Evolutionary conservation across 1,140 invertebrate genomes (phyloP), one percentile per base, ranked within the genome.

Genomic region (Drosophila gunungcola): DNA sequence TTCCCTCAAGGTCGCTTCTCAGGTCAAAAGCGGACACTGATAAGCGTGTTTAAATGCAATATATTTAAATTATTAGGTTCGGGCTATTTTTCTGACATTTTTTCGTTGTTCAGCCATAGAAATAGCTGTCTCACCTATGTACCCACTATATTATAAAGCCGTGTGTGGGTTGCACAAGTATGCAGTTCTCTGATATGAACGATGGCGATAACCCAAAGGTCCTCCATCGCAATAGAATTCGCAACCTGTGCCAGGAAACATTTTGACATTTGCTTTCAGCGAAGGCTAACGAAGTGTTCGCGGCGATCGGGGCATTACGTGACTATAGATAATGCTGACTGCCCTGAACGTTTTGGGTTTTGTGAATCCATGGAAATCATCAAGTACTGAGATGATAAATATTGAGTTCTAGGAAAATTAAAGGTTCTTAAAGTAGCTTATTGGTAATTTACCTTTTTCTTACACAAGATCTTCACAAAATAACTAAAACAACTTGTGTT

Each of bases 181-280:
- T 74, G 72, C 72, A 74, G 42, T 42, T 53, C 55, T 73, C 46
- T 73, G 72, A 76, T 77, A 68, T 60, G 74, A 42, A 57, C 32
- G 16, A 27, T 25, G 42, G 29, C n/a, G 82, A 86, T 86, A 86
- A 86, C 83, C 82, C 60, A 25, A 34, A 6, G 9, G 34, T 21
- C 27, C 34, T 21, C 63, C 57, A 77, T 80, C 80, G 80, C 75
- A 65, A 72, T 65, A 77, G 57, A 62, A 72, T 46, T 58, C 29
- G 52, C 51, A 85, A 70, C 78, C 72, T 64, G 78, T 70, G 82
- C 68, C 82, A 78, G 73, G 78, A 85, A 85, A 81, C 61, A 81
- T 78, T 81, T 88, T 81, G 80, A 80, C 77, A 73, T 77, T 81
- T 64, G 52, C 46, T 12, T 77, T 60, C n/a, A 51, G 41, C 29